Percentiles rank a stretch among this genome's conserved stretches.
These are phyloP conservation scores for Herpetotheres cachinnans DNA, from an alignment of 2,113 vertebrate species.

Conservation along the genomic window DNA sequence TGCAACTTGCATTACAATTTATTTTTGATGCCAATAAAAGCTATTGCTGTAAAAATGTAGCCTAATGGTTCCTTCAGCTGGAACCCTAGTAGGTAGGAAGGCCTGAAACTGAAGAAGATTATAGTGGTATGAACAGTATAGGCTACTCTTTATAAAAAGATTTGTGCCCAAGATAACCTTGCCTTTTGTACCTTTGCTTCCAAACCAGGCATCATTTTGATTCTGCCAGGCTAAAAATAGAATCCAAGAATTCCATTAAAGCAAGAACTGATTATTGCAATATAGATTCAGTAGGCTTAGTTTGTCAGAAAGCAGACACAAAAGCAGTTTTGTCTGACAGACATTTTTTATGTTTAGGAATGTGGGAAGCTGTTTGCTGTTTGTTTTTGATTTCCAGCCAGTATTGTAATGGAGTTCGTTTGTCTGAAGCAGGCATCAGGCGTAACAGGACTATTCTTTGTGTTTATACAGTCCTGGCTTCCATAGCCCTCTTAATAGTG, in stretches of 20 bases:
- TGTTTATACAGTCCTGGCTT: slow-evolving; percentile 38
- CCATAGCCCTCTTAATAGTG: not conserved
- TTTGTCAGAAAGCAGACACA: not conserved
- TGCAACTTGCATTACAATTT: not conserved
- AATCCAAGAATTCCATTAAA: slow-evolving; percentile 28
- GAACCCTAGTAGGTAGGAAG: not conserved
- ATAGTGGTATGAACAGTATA: not conserved
- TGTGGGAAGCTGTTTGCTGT: not conserved
- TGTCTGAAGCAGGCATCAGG: slow-evolving; percentile 8
- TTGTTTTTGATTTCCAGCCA: slow-evolving; percentile 36
- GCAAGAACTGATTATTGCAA: slow-evolving; percentile 5
- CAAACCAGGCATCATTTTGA: not conserved
- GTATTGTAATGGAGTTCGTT: slow-evolving; percentile 19
- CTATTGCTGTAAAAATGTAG: not conserved
- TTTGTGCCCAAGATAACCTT: slow-evolving; percentile 9
- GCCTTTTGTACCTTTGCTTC: not conserved
- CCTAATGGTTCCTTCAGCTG: not conserved
- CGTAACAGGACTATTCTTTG: slow-evolving; percentile 12
- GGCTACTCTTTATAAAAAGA: slow-evolving; percentile 18
- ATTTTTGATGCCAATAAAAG: not conserved
- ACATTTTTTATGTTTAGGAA: not conserved
- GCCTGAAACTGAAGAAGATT: not conserved
- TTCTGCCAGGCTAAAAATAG: slow-evolving; percentile 37
- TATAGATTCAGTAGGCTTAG: not conserved
- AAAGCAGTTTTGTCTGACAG: not conserved